A percentile compares a stretch with the other conserved stretches of the same genome.
These are phyloP conservation scores for Hucho hucho DNA, from an alignment of 2,113 vertebrate genomes.

Conservation along the genomic window DNA sequence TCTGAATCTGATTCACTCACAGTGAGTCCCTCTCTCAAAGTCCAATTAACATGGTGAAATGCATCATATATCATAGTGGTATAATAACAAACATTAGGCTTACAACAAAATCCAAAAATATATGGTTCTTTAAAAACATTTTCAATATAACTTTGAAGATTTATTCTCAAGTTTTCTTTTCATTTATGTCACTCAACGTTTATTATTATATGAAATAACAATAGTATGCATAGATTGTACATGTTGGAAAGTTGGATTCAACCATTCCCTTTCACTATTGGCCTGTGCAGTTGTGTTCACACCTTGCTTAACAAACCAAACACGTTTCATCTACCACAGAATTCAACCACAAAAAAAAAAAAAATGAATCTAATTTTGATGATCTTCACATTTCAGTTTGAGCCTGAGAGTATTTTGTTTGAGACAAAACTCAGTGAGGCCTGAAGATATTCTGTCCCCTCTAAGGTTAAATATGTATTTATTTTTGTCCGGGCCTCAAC, in stretches of 20 bases:
- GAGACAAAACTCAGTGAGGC: neutral
- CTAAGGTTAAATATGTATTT: too few species aligned
- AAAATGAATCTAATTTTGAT: neutral
- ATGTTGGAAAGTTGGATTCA: neutral
- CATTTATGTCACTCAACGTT: neutral
- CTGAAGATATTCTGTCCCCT: too few species aligned
- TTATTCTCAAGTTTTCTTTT: too few species aligned
- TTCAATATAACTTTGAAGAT: too few species aligned
- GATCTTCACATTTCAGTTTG: neutral
- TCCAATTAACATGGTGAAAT: slow-evolving; percentile 56
- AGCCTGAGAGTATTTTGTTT: neutral
- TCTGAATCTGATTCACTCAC: slow-evolving; percentile 31
- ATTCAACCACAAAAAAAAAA: too few species aligned
- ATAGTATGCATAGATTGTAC: neutral
- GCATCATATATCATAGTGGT: neutral
- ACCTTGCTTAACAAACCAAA: neutral
- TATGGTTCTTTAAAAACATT: too few species aligned
- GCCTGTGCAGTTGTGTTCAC: neutral
- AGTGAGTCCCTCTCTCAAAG: slow-evolving; percentile 29
- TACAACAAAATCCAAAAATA: too few species aligned
- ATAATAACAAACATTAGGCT: too few species aligned
- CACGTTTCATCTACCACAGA: neutral
- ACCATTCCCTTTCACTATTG: neutral
- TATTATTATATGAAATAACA: neutral
- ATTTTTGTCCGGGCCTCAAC: neutral